phyloP scores from a whole-genome alignment of 2,113 vertebrate species.

The Dromaius novaehollandiae region DNA sequence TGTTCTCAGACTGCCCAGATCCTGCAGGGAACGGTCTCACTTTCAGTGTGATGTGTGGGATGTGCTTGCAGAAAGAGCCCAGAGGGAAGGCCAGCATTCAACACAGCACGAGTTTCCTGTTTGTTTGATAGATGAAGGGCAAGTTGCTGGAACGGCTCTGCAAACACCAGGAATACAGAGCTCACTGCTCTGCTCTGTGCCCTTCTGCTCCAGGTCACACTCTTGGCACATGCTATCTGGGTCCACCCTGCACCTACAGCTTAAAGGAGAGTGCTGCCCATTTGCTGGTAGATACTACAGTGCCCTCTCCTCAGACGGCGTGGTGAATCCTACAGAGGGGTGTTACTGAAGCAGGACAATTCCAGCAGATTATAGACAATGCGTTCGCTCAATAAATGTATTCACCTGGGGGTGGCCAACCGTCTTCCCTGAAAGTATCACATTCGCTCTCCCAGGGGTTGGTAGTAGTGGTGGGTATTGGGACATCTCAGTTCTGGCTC shows the following conservation, averaged over 20 bases:
- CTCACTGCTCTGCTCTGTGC: neutral
- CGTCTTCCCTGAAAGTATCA: neutral
- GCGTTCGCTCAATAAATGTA: neutral
- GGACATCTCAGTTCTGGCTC: neutral
- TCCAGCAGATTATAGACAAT: neutral
- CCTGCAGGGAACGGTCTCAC: no score
- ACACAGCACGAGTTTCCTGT: neutral
- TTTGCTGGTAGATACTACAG: neutral
- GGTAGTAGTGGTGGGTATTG: neutral
- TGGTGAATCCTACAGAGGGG: neutral
- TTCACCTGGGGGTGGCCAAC: neutral
- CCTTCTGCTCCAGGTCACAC: neutral
- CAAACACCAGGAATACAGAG: fast-evolving
- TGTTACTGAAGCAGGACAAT: neutral
- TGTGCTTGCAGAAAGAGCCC: neutral
- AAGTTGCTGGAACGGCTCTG: neutral
- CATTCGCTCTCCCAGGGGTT: neutral
- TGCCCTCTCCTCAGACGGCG: neutral
- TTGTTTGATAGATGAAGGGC: fast-evolving
- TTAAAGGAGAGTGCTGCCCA: neutral
- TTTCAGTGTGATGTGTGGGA: neutral
- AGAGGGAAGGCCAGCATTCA: neutral
- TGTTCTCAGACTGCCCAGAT: neutral
- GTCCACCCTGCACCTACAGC: neutral
- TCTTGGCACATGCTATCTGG: neutral